Evolutionary conservation across 2,797 vertebrate genomes (phyloP), one percentile per base, ranked within the genome.

Genomic region (Mustela erminea): DNA sequence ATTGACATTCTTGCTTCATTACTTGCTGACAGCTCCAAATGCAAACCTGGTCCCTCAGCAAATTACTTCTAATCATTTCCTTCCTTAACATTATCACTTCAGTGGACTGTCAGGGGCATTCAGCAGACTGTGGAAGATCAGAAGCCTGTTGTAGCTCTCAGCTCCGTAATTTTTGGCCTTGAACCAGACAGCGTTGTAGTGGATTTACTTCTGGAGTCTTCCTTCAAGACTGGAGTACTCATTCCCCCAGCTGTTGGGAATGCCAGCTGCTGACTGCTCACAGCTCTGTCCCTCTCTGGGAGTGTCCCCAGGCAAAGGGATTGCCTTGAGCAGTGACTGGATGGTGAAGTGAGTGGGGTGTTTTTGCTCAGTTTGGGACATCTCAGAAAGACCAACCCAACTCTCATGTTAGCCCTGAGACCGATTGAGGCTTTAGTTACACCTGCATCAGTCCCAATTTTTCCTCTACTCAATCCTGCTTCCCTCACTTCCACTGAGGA

Each of bases 11-110:
- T 97, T 99, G 98, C 99, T 98, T 98, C 98, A 98, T 99, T 99
- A 99, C 98, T 97, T 98, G 97, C 98, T 98, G 98, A 99, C 98
- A 98, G 96, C 93, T 98, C 96, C 95, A 97, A 98, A 98, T 80
- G 96, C 84, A 98, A 98, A 96, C 98, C 83, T 93, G 93, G 98
- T 98, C 97, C 97, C 96, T 96, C 81, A 95, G 98, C 97, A 98
- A 98, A 99, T 99, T 98, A 98, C 98, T 98, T 98, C 97, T 98
- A 98, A 99, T 99, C 98, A 99, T 98, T 98, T 98, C 97, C 96
- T 98, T 98, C 98, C 95, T 96, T 98, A 98, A 96, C 94, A 96
- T 96, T 96, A 98, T 97, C 97, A 98, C 74, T 56, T 96, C 97
- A 89, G 93, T 95, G 93, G 80, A 89, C 89, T 96, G 96, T 95